Evolutionary conservation across 2,888 invertebrate genomes (phyloP).

Genomic region (Neelides folsomi): DNA sequence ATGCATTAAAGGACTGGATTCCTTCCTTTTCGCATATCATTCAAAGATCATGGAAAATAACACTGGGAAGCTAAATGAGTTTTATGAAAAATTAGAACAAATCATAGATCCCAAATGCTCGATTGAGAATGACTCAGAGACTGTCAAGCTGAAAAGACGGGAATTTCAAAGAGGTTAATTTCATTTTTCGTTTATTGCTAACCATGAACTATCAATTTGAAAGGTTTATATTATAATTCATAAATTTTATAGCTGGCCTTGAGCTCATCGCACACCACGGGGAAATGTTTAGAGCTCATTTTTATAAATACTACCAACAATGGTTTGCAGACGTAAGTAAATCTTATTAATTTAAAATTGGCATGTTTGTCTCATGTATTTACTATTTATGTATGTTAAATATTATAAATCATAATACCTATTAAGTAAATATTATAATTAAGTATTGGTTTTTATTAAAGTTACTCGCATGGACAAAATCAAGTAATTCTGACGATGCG

Average conservation of each 20-base stretch:
- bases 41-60: slow-evolving; percentile 1
- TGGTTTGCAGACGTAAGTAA: slow-evolving; percentile 21
- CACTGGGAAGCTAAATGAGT: slow-evolving; percentile 8
- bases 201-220: background rate
- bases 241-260: slow-evolving; percentile 26
- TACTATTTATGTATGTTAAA: too few species aligned
- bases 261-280: slow-evolving; percentile 25
- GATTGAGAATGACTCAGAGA: slow-evolving; percentile 13
- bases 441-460: too few species aligned
- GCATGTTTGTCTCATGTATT: too few species aligned
- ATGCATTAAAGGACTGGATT: slow-evolving; percentile 20
- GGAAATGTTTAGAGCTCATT: slow-evolving; percentile 7
- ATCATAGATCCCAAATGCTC: slow-evolving; percentile 28
- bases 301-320: slow-evolving; percentile 16
- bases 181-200: background rate
- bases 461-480: slow-evolving; percentile 24
- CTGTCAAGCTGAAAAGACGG: slow-evolving; percentile 21
- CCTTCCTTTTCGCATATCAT: slow-evolving; percentile 13
- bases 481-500: slow-evolving; percentile 24
- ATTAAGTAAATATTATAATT: too few species aligned
- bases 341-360: too few species aligned
- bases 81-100: slow-evolving; percentile 24
- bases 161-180: slow-evolving; percentile 30
- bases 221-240: background rate
- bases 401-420: too few species aligned